Percentiles rank a stretch among this genome's conserved stretches.
These are phyloP conservation scores for Semaprochilodus insignis DNA, from an alignment of 2,797 vertebrate species.

Conservation along the genomic window DNA sequence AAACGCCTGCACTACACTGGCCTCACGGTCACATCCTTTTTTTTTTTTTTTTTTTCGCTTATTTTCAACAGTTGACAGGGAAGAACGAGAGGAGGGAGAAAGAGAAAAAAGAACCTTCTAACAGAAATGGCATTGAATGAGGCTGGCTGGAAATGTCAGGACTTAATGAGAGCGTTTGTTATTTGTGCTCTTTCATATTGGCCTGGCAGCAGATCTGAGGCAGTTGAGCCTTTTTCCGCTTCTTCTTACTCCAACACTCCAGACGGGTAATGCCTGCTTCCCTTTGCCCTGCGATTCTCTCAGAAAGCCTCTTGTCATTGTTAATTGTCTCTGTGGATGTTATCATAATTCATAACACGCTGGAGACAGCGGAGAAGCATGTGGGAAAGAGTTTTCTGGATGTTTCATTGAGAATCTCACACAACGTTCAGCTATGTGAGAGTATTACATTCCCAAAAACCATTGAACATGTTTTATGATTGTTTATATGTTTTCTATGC, in stretches of 20 bases:
- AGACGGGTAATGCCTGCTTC: constrained; percentile 22
- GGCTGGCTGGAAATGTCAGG: constrained; percentile 53
- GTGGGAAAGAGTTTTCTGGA: constrained; percentile 80
- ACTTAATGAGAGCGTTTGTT: constrained; percentile 60
- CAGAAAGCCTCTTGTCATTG: constrained; percentile 41
- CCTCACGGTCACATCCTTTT: constrained; percentile 20
- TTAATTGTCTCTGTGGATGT: constrained; percentile 76
- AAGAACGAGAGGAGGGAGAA: constrained; percentile 17
- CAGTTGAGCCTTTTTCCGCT: constrained; percentile 47
- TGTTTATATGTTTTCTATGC: neutral
- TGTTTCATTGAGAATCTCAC: constrained; percentile 83
- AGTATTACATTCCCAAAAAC: neutral
- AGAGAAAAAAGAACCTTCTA: constrained; percentile 34
- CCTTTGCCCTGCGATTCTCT: neutral
- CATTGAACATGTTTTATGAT: no score
- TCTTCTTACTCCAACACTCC: constrained; percentile 26
- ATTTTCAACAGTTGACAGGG: constrained; percentile 25
- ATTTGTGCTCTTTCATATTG: constrained; percentile 62
- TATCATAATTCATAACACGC: constrained; percentile 82
- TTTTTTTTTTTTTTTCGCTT: constrained; percentile 18
- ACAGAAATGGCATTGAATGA: constrained; percentile 64
- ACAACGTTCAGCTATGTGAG: constrained; percentile 77
- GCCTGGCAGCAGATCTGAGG: constrained; percentile 63
- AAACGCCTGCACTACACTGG: constrained; percentile 19
- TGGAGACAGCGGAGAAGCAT: constrained; percentile 80